phyloP scores from a whole-genome alignment of 2,888 invertebrate genomes.

The Drosophila stalkeri region DNA sequence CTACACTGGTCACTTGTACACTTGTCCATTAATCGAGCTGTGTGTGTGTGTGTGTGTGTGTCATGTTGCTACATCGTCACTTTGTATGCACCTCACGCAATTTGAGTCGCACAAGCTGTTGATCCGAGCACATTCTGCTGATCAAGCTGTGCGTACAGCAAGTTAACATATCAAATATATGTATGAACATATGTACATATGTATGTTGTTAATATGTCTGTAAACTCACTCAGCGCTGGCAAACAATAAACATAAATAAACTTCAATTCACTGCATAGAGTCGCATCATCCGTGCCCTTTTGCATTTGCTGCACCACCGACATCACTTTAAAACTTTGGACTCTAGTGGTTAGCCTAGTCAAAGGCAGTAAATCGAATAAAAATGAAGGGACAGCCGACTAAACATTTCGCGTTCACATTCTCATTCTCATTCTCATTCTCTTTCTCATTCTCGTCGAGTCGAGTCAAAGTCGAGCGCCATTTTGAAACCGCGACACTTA shows the following conservation, averaged over 20 bases:
- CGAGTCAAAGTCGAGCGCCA: slow-evolving; percentile 55
- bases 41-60: background rate
- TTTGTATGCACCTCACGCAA: slow-evolving; percentile 44
- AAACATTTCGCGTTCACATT: slow-evolving; percentile 11
- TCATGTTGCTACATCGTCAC: slow-evolving; percentile 17
- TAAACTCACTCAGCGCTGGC: background rate
- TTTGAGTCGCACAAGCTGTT: slow-evolving; percentile 26
- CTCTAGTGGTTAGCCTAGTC: slow-evolving; percentile 34
- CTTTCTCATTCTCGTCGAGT: background rate
- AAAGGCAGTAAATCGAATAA: slow-evolving; percentile 17
- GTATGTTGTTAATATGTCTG: background rate
- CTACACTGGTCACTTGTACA: slow-evolving; percentile 4
- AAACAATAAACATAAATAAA: background rate
- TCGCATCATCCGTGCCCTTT: background rate
- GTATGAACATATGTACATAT: background rate
- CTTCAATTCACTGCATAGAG: background rate
- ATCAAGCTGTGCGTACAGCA: slow-evolving; percentile 21
- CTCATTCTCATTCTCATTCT: slow-evolving; percentile 2
- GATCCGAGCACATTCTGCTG: slow-evolving; percentile 19
- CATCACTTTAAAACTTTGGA: slow-evolving; percentile 27
- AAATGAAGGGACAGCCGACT: slow-evolving; percentile 12
- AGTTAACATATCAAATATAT: slow-evolving; percentile 6
- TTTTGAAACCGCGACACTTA: slow-evolving; percentile 75
- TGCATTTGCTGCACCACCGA: background rate
- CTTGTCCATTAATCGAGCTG: slow-evolving; percentile 12